Evolutionary conservation across 2,113 vertebrate genomes (phyloP).

Genomic region (Microtus pennsylvanicus): DNA sequence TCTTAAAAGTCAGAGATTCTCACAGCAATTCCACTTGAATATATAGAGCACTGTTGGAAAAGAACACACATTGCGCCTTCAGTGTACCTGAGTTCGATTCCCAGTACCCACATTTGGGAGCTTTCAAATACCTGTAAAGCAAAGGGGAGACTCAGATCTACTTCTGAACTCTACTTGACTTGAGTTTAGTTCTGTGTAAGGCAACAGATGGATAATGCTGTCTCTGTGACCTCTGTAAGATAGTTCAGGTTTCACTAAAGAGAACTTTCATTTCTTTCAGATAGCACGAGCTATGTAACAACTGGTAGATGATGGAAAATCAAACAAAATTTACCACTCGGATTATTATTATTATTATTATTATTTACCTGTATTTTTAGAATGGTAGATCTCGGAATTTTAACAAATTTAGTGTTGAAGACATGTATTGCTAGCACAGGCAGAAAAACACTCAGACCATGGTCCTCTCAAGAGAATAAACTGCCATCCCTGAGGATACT

Average conservation of each 20-base stretch:
- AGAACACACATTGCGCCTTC: background rate
- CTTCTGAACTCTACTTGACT: background rate
- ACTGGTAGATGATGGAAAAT: background rate
- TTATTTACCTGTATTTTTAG: background rate
- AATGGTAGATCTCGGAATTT: background rate
- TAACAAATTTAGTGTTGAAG: background rate
- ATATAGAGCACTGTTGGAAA: background rate
- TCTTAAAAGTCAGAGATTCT: constrained; percentile 55
- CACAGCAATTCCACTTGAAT: background rate
- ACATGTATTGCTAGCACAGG: background rate
- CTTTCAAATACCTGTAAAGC: background rate
- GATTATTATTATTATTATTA: background rate
- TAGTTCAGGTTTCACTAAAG: constrained; percentile 17
- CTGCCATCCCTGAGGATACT: background rate
- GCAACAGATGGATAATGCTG: background rate
- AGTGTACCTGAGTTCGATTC: background rate
- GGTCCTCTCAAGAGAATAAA: background rate
- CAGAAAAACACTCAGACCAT: background rate
- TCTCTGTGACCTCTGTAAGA: background rate
- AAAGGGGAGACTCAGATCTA: background rate
- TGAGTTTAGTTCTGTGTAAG: background rate
- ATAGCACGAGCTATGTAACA: background rate
- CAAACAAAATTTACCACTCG: background rate
- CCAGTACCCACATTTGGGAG: background rate
- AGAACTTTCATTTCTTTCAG: background rate